Base-by-base conservation (phyloP, 2,113 vertebrate genomes). In the Grammomys surdaster region DNA sequence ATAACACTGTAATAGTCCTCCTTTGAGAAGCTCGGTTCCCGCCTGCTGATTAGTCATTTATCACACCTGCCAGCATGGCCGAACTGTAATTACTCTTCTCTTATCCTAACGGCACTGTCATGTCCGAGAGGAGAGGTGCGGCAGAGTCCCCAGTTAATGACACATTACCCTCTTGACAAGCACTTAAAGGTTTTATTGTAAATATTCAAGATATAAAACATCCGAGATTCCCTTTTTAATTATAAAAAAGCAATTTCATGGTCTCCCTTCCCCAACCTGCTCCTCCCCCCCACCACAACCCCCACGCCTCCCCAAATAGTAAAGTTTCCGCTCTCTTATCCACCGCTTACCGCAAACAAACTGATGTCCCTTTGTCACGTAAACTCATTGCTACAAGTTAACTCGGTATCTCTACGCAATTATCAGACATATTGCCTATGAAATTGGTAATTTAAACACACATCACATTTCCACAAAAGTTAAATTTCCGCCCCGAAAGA, bases 71-170 rank as follows among this genome's bases (percentile, higher is more conserved):
- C 99, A 99, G 99, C 99, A 99, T 98, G 98, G 99, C 99, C 99
- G 99, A 99, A 99, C 99, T 99, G 99, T 99, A 99, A 99, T 99
- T 99, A 99, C 99, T 99, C 99, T 99, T 99, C 99, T 99, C 99
- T 99, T 99, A 99, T 99, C 99, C 99, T 98, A 98, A 98, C 99
- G 85, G 97, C 98, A 99, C 99, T 99, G 99, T 99, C 99, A 99
- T 99, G 99, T 99, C 99, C 99, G 80, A 97, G 98, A 98, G 99
- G 98, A 99, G 98, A 99, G 98, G 98, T 97, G 89, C 95, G 97
- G 98, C 98, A 98, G 98, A 98, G 98, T 98, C 98, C 98, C 98
- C 96, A 97, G 98, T 98, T 99, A 99, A 99, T 99, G 98, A 99
- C 98, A 99, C 99, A 98, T 98, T 99, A 98, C 98, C 98, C 98